These are phyloP conservation scores for Urocyon cinereoargenteus DNA, from an alignment of 2,797 vertebrate species.

Conservation along the genomic window DNA sequence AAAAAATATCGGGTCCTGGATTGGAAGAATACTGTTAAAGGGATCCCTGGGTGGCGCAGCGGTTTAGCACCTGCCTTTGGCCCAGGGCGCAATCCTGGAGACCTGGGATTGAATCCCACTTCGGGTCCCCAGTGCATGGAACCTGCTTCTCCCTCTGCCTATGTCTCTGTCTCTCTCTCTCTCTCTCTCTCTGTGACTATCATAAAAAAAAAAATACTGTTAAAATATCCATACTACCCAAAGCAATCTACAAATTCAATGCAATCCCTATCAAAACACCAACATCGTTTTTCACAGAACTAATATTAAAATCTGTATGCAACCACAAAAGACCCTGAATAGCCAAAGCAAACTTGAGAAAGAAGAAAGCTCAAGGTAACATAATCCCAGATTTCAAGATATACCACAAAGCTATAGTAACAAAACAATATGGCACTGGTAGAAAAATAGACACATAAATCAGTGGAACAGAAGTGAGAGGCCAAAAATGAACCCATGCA, in stretches of 20 bases:
- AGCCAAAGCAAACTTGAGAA: not conserved
- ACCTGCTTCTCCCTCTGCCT: too few relatives aligned
- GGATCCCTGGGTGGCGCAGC: too few relatives aligned
- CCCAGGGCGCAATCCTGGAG: too few relatives aligned
- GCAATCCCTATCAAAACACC: not conserved
- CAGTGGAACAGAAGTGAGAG: not conserved
- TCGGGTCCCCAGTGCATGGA: too few relatives aligned
- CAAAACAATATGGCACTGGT: not conserved
- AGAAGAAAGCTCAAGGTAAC: not conserved
- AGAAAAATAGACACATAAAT: not conserved
- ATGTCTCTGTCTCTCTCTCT: too few relatives aligned
- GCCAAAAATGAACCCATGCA: not conserved
- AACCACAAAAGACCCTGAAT: not conserved
- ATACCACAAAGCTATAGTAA: not conserved
- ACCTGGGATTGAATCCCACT: too few relatives aligned
- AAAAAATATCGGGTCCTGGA: not conserved
- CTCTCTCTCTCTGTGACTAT: too few relatives aligned
- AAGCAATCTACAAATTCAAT: not conserved
- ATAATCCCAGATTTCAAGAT: not conserved
- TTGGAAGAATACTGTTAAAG: not conserved
- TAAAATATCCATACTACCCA: not conserved
- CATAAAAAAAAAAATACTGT: not conserved
- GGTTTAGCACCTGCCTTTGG: too few relatives aligned
- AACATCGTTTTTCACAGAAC: not conserved
- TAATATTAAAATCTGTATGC: not conserved